Base-by-base conservation (phyloP, 2,113 vertebrate species). In the Carassius auratus region DNA sequence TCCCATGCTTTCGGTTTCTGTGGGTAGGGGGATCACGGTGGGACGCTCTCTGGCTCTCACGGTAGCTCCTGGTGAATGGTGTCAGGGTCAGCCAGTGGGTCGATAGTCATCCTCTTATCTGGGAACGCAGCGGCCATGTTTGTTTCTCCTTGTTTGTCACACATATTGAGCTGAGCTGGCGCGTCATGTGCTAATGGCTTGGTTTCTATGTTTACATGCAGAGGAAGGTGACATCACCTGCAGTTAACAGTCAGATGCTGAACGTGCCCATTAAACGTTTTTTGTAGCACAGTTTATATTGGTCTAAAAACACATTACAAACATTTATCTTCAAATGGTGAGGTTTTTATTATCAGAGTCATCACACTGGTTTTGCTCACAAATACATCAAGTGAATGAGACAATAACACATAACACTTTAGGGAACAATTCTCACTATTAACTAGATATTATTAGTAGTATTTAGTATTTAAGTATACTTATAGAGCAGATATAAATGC, bases 71-170 rank as follows among this genome's bases (percentile, higher is more conserved):
- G 30, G 19, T 68, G 14, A 36, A 33, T 0, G 7, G 30, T 68
- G 64, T 68, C 66, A 68, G 30, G 66, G 66, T 68, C 66, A 1
- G 26, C 66, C 30, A 19, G 66, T 8, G 59, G 59, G 83, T 75
- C 83, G 79, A 92, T 92, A 86, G 78, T 59, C 86, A 89, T 90
- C 89, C 33, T 82, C 52, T 87, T 89, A 91, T 87, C 88, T 50
- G 78, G 88, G 81, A 87, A 87, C 86, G 83, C 79, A 48, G 13
- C 42, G 79, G 83, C 36, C 75, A 73, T 93, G 91, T 94, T 94
- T 92, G 84, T 80, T 86, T 89, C 87, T 79, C 75, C 75, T 33
- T 17, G 30, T 68, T 36, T 80, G 88, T 48, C 81, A 87, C 86
- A 90, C 87, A 48, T 80, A 87, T 17, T 55, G 52, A 55, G 1